A percentile compares a stretch with the other conserved stretches of the same genome.
These are phyloP conservation scores for Caenorhabditis japonica DNA, from an alignment of 2,888 invertebrate species.

Conservation along the genomic window DNA sequence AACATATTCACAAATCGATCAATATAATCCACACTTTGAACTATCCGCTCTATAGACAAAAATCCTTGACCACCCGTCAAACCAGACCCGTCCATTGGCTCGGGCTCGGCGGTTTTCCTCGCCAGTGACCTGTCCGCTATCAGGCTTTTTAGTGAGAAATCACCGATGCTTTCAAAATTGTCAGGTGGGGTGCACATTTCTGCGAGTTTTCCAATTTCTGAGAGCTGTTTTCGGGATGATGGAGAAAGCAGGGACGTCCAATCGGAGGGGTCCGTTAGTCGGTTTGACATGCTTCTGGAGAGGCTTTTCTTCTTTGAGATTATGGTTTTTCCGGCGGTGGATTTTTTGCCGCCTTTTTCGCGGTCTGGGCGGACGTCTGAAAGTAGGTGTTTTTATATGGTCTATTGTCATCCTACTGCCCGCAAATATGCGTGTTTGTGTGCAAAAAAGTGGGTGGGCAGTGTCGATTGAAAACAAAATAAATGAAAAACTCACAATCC, in stretches of 20 bases:
- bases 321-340: slow-evolving; percentile 28
- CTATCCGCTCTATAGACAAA: slow-evolving; percentile 64
- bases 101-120: slow-evolving; percentile 40
- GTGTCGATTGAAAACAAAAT: no score
- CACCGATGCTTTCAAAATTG: slow-evolving; percentile 60
- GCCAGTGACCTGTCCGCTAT: slow-evolving; percentile 68
- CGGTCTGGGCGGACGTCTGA: slow-evolving; percentile 73
- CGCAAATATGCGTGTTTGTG: no score
- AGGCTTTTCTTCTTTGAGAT: slow-evolving; percentile 62
- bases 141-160: slow-evolving; percentile 68
- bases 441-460: no score
- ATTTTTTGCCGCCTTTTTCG: slow-evolving; percentile 58
- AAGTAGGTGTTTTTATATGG: slow-evolving; percentile 1
- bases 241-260: slow-evolving; percentile 55
- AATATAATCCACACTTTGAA: slow-evolving; percentile 68
- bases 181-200: slow-evolving; percentile 42
- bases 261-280: slow-evolving; percentile 46
- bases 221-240: slow-evolving; percentile 55
- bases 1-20: slow-evolving; percentile 63
- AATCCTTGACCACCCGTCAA: slow-evolving; percentile 27
- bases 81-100: slow-evolving; percentile 15
- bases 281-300: slow-evolving; percentile 34
- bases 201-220: slow-evolving; percentile 55
- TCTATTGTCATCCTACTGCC: not conserved
- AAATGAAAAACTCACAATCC: slow-evolving; percentile 59